Evolutionary conservation across 2,113 vertebrate genomes (phyloP), one percentile per base, ranked within the genome.

Genomic region (Ciconia boyciana): DNA sequence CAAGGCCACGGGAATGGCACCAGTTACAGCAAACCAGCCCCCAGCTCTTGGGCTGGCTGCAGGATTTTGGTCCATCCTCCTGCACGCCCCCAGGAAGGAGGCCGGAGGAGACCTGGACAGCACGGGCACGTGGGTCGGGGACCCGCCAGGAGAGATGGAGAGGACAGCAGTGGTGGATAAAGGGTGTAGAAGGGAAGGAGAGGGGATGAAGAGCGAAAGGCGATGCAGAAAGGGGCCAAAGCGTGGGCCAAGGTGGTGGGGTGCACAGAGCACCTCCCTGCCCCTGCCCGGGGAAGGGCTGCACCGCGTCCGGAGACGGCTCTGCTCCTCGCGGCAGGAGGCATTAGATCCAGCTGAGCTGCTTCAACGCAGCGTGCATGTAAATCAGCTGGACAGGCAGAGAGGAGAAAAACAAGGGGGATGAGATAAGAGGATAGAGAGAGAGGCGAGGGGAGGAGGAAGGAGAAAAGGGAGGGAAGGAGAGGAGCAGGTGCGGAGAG

Each of bases 291-390:
- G 85, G 32, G 68, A 91, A 34, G 84, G 32, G 52, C 62, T 0
- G 13, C 39, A 29, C 12, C 0, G 6, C 78, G 97, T 34, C 96
- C 74, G 0, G 97, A 93, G 81, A 17, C 5, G 1, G 96, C 95
- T 94, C 80, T 41, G 82, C 83, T 91, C 61, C 92, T 95, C 90
- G 0, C 49, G 0, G 93, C 94, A 85, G 96, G 97, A 96, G 94
- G 96, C 96, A 96, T 95, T 93, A 95, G 91, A 93, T 95, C 96
- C 96, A 97, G 97, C 97, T 96, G 96, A 97, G 96, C 96, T 94
- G 89, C 95, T 94, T 29, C 96, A 95, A 97, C 52, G 81, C 96
- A 90, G 95, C 4, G 0, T 93, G 97, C 97, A 95, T 96, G 96
- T 91, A 97, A 97, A 97, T 97, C 97, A 97, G 96, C 94, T 8